Conservation (phyloP, 2,797 vertebrate species). For the Florisuga fusca region DNA sequence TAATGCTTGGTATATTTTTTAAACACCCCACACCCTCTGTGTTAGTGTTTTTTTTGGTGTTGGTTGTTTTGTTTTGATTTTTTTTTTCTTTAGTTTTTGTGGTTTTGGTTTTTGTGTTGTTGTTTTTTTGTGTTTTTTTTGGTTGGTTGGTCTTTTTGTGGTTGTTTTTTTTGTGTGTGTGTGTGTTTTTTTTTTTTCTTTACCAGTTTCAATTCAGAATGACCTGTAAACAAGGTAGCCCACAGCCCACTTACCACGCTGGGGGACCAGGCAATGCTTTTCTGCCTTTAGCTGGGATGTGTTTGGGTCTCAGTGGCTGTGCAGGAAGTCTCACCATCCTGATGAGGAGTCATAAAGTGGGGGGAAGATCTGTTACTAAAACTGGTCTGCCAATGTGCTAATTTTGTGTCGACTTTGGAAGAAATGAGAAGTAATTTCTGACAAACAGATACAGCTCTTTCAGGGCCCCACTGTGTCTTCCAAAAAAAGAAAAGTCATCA, state of each 20-base stretch:
- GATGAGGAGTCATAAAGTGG: neutral
- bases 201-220: rapidly evolving
- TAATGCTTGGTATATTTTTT: neutral
- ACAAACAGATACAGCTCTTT: neutral
- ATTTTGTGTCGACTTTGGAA: neutral
- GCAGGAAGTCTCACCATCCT: conserved; percentile 18
- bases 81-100: no score
- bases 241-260: neutral
- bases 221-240: neutral
- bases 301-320: neutral
- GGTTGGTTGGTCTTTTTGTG: no score
- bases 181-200: neutral
- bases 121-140: no score
- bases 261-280: neutral
- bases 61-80: neutral
- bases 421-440: neutral
- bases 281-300: neutral
- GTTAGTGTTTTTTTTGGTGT: neutral
- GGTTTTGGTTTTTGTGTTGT: neutral
- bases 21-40: no score
- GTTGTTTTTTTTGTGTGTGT: no score
- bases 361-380: conserved; percentile 32
- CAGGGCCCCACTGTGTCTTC: neutral
- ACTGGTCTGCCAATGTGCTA: neutral
- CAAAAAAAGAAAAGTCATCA: neutral